Base-by-base conservation (phyloP, 30 jellyfish, hydroid and myxozoan species). In the Chrysaora quinquecirrha region DNA sequence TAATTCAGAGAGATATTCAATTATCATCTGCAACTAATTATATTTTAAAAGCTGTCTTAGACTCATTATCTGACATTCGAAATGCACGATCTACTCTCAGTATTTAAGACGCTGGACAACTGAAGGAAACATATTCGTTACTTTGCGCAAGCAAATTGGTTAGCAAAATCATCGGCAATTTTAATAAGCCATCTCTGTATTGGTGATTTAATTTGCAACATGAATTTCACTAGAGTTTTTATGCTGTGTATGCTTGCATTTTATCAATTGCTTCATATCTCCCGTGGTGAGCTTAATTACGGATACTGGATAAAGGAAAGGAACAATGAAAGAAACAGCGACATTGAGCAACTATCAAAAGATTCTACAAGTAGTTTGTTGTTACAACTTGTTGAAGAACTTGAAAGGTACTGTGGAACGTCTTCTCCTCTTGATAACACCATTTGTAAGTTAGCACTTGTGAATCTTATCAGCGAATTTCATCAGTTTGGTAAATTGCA, bases 361-460 rank as follows among this genome's bases (percentile, higher is more conserved):
- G 29, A 80, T 48, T 65, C 90, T 0, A 65, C 90, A 23, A 80
- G 90, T 49, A 61, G 48, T 22, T 18, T 80, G 48, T 73, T 67
- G 22, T 63, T 80, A 25, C 64, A 68, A 21, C 84, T 80, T 2
- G 83, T 80, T 2, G 20, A 48, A 28, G 76, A 80, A 49, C 25
- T 80, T 30, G 90, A 80, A 56, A 80, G 64, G 48, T 68, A 80
- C 48, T 80, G 90, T 30, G 90, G 90, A 2, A 66, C 83, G 19
- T 21, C 90, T 0, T 80, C 83, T 20, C 73, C 62, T 1, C 29
- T 56, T 0, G 90, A 80, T 66, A 70, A 47, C 21, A 30, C 50
- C 52, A 43, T 66, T 29, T 80, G 90, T 34, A 60, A 58, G 29
- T 47, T 54, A 24, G 90, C 84, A 28, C 84, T 80, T 3, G 25